Base-by-base conservation (phyloP, 2,113 vertebrate genomes). In the Ageneiosus marmoratus region DNA sequence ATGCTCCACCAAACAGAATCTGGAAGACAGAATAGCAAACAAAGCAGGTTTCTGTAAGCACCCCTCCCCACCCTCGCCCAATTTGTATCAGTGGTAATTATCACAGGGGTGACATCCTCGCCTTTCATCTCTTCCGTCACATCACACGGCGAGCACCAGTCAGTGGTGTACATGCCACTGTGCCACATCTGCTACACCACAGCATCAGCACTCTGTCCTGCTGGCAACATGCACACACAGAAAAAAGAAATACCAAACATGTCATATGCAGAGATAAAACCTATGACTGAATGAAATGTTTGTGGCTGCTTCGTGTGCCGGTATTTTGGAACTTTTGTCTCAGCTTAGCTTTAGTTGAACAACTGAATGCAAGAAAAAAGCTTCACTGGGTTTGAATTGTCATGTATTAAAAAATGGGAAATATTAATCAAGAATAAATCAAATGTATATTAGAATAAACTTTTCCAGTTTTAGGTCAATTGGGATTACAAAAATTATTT, bases 71-170 rank as follows among this genome's bases (percentile, higher is more conserved):
- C 8, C 2, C 62, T 5, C 11, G 4, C 37, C 37, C 37, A 24
- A 80, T 88, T 87, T 86, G 86, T 81, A 83, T 86, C 86, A 55
- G 55, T 51, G 46, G 82, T 89, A 86, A 89, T 87, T 88, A 85
- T 85, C 82, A 67, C 82, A 84, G 77, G 44, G 53, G 84, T 83
- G 87, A 90, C 87, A 87, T 87, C 85, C 83, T 81, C 82, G 51
- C 62, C 87, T 89, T 86, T 88, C 79, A 89, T 87, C 85, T 85
- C 79, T 69, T 65, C 77, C 79, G 85, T 87, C 83, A 82, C 82
- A 81, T 90, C 84, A 87, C 83, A 82, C 41, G 70, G 79, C 5
- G 82, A 84, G 73, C 48, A 80, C 63, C 86, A 77, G 85, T 85
- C 77, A 20, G 69, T 58, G 46, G 77, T 62, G 37, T 37, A 82